Base-by-base conservation (phyloP, 2,888 invertebrate species). In the Pyrrhopygopsis socrates region DNA sequence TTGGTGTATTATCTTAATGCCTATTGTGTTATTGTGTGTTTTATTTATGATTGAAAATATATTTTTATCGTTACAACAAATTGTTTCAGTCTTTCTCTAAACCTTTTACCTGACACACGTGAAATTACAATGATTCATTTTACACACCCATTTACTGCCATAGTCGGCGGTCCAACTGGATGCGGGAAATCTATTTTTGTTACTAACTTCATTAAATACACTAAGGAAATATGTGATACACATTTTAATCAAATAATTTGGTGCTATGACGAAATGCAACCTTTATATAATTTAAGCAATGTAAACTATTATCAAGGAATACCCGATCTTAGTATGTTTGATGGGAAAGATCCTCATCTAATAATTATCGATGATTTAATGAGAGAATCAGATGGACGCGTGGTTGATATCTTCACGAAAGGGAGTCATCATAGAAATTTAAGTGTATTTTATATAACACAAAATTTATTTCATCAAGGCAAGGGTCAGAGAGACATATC, bases 291-390 rank as follows among this genome's bases (percentile, higher is more conserved):
- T 76, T 81, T 93, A 68, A 41, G 50, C 70, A 80, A 89, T 70
- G 90, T 94, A 60, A 84, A 82, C 20, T 94, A 94, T 67, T 54
- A 76, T 84, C 93, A 93, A 77, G 93, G 93, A 18, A 89, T 94
- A n/a, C 93, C 92, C 22, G 91, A 94, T 84, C 73, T 94, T 4
- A 90, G 30, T 71, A 94, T 94, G 91, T 94, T 93, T 87, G 88
- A 91, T 88, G 90, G 88, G 4, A 86, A 89, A 74, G 13, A 88
- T 34, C 84, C 92, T 29, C 67, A 91, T 18, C 87, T 94, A 22
- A 38, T 94, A 9, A 93, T 94, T 70, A 93, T 94, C n/a, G n/a
- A n/a, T n/a, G n/a, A n/a, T n/a, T n/a, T n/a, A n/a, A n/a, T n/a
- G n/a, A n/a, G n/a, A n/a, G 94, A 94, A 87, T 91, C 91, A 34